Conservation (phyloP, 2,888 invertebrate species). For the Seira ritae region DNA sequence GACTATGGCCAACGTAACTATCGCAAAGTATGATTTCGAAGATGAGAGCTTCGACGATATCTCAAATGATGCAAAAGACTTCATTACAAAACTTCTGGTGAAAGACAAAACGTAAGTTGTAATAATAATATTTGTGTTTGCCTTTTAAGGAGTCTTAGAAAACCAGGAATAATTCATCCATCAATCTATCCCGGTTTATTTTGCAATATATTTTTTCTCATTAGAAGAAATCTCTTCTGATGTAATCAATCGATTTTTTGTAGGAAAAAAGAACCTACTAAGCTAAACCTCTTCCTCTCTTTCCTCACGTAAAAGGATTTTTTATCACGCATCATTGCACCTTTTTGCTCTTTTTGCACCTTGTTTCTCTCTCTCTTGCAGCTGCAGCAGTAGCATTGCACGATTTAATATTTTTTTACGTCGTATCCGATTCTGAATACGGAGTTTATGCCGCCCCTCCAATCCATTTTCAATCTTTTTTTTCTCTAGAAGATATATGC, state of each 20-base stretch:
- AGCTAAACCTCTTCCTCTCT: too few species aligned
- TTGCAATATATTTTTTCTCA: too few species aligned
- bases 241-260: too few species aligned
- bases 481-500: not conserved
- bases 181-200: too few species aligned
- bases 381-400: not conserved
- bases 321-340: conserved; percentile 2
- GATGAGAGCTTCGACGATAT: conserved; percentile 97
- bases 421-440: not conserved
- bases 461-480: not conserved
- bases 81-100: conserved; percentile 92
- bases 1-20: conserved; percentile 98
- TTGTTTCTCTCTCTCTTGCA: conserved; percentile 20
- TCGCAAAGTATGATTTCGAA: conserved; percentile 97
- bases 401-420: not conserved
- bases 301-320: not conserved
- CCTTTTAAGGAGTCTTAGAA: conserved; percentile 2
- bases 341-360: conserved; percentile 22
- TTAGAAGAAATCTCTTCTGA: too few species aligned
- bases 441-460: not conserved
- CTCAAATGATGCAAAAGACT: conserved; percentile 96
- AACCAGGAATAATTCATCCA: too few species aligned
- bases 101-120: conserved; percentile 89
- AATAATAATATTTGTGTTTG: conserved; percentile 27
- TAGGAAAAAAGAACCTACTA: too few species aligned